Base-by-base conservation (phyloP, 2,888 invertebrate genomes). In the Brachylomia viminalis region DNA sequence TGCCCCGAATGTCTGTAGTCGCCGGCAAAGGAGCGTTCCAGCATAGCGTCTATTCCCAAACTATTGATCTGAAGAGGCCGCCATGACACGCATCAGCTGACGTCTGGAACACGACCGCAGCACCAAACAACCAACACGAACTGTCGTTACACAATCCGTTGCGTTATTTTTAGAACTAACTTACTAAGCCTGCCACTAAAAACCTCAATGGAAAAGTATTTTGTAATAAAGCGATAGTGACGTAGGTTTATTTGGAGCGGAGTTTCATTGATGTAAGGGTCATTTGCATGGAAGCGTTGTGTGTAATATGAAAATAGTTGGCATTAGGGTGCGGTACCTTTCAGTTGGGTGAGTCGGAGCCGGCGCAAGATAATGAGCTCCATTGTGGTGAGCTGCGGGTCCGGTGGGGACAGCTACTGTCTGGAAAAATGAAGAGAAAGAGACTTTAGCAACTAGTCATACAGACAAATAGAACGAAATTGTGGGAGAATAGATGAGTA, bases 301-400 rank as follows among this genome's bases (percentile, higher is more conserved):
- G 79, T 75, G 72, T 77, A 73, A 87, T 81, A 73, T 83, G 73
- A 87, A 77, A 80, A 80, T 85, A 77, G 84, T 87, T 79, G 75
- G 81, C 77, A 85, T 83, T 77, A 81, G 76, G 69, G 65, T 74
- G 77, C 84, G 80, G 83, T 94, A 95, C 94, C 95, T 95, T 91
- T 93, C 90, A 94, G 89, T 93, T 91, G 91, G 88, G 85, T 82
- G 90, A 83, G 85, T 86, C 77, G 86, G 83, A 85, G 82, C 85
- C 83, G 90, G 79, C 82, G 89, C 87, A 87, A 87, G 86, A 84
- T 90, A 92, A 91, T 90, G 90, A 92, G 88, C 90, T 90, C 92
- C 95, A 95, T 95, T 91, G 91, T 92, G 89, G 88, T 80, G 87
- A 88, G 86, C 87, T 83, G 86, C 89, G 89, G 85, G 90, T 92